These are phyloP conservation scores for Cydia fagiglandana DNA, from an alignment of 1,140 invertebrate species.

Conservation along the genomic window DNA sequence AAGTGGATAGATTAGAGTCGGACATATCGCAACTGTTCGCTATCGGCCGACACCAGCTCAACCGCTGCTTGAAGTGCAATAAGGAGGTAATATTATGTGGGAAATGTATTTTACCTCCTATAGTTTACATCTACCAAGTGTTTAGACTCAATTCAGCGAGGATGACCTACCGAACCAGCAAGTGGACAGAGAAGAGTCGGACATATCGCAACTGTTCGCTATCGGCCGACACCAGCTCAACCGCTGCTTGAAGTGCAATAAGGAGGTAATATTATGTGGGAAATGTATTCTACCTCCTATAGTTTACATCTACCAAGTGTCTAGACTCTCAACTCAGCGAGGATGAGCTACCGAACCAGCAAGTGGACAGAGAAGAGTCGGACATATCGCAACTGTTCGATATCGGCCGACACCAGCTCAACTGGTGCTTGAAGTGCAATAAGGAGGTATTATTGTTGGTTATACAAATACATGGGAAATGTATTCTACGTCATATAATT, in stretches of 20 bases:
- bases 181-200: conserved; percentile 81
- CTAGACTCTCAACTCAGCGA: not conserved
- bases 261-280: conserved; percentile 78
- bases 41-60: no score
- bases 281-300: not conserved
- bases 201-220: conserved; percentile 88
- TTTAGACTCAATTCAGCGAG: conserved; percentile 37
- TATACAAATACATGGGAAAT: no score
- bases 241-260: conserved; percentile 88
- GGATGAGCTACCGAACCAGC: conserved; percentile 46
- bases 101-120: no score
- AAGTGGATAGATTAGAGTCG: no score
- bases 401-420: conserved; percentile 88
- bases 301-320: no score
- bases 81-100: no score
- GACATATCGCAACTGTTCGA: conserved; percentile 89
- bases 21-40: no score
- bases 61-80: no score
- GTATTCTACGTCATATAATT: not conserved
- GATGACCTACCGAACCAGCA: conserved; percentile 47
- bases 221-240: conserved; percentile 90
- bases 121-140: no score
- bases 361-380: conserved; percentile 79
- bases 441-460: conserved; percentile 79
- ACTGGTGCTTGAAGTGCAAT: conserved; percentile 89